A percentile compares a stretch with the other conserved stretches of the same genome.
Conservation (phyloP, 2,113 vertebrate species). For the Pavo muticus region DNA sequence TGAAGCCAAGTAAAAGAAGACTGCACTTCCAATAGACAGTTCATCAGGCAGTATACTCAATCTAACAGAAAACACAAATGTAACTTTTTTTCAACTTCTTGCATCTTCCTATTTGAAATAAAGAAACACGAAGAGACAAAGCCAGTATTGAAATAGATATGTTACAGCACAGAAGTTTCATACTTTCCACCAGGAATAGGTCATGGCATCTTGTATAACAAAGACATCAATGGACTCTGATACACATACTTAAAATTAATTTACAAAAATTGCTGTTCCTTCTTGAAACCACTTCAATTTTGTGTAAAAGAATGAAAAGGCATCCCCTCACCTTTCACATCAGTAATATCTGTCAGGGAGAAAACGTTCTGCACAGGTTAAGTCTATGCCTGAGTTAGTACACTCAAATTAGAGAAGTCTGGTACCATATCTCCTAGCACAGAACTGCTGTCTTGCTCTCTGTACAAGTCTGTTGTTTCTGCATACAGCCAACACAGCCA, state of each 20-base stretch:
- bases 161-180: not conserved
- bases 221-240: not conserved
- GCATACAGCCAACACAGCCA: not conserved
- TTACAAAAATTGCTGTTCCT: not conserved
- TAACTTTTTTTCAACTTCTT: not conserved
- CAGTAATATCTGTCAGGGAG: not conserved
- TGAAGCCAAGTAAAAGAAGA: not conserved
- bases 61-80: not conserved
- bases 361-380: not conserved
- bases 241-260: not conserved
- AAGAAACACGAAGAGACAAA: not conserved
- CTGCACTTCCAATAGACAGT: not conserved
- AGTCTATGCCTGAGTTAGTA: not conserved
- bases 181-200: not conserved
- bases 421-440: accelerated
- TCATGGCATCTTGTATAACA: not conserved
- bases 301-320: not conserved
- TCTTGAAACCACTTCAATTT: not conserved
- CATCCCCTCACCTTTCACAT: not conserved
- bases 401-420: accelerated
- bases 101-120: not conserved
- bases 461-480: not conserved
- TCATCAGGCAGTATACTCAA: not conserved
- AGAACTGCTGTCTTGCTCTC: not conserved
- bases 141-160: not conserved